Evolutionary conservation across 2,888 invertebrate genomes (phyloP).

Genomic region (Cephus nigrinus): DNA sequence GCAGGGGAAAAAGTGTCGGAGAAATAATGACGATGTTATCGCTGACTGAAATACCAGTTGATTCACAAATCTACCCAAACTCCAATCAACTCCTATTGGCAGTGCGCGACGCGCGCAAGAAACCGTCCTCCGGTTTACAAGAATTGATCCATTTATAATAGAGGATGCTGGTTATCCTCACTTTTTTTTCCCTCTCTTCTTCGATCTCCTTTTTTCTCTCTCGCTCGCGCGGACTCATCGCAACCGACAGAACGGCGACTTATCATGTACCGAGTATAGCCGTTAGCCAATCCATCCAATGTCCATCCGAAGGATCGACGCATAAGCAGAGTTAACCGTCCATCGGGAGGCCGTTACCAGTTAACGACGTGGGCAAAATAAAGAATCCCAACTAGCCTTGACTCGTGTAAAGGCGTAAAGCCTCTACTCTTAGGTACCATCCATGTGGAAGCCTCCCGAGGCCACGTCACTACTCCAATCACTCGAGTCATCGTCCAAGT

Average conservation of each 20-base stretch:
- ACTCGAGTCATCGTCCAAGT: neutral
- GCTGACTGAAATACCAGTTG: neutral
- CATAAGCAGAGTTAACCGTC: slow-evolving; percentile 10
- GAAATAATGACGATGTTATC: slow-evolving; percentile 1
- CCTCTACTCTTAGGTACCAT: neutral
- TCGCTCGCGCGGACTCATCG: neutral
- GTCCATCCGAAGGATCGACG: neutral
- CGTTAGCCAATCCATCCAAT: neutral
- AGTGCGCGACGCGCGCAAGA: neutral
- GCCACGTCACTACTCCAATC: neutral
- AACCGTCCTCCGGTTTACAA: neutral
- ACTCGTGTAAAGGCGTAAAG: neutral
- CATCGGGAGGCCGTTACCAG: slow-evolving; percentile 18
- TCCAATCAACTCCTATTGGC: neutral
- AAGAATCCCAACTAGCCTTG: neutral
- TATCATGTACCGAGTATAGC: neutral
- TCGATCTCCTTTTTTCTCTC: neutral
- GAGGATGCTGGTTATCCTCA: neutral
- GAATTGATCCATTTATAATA: neutral
- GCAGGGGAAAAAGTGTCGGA: neutral
- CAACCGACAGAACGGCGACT: neutral
- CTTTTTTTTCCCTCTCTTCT: neutral
- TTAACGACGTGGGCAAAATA: slow-evolving; percentile 24
- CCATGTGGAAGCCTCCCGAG: neutral
- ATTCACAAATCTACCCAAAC: neutral